Percentiles rank a stretch among this genome's conserved stretches.
Conservation (phyloP, 2,888 invertebrate genomes). For the Andrena camellia region DNA sequence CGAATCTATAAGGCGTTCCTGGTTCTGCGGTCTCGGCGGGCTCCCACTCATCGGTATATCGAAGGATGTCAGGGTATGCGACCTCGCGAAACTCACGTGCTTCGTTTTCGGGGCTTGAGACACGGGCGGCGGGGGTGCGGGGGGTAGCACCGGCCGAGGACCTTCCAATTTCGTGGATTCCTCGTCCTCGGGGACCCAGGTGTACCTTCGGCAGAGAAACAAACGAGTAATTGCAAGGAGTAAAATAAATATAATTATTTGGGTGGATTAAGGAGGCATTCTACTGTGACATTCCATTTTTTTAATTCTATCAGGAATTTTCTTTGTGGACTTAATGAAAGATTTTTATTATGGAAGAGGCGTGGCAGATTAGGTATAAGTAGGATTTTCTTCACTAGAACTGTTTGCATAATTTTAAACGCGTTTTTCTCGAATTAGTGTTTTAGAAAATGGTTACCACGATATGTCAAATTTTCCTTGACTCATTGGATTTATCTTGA, state of each 20-base stretch:
- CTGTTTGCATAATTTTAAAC: too few species aligned
- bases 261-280: neutral
- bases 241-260: neutral
- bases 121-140: constrained; percentile 86
- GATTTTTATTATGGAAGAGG: too few species aligned
- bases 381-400: too few species aligned
- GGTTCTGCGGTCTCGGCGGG: constrained; percentile 85
- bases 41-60: constrained; percentile 87
- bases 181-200: constrained; percentile 93
- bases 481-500: too few species aligned
- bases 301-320: too few species aligned
- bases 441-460: too few species aligned
- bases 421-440: too few species aligned
- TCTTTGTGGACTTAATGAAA: too few species aligned
- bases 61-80: constrained; percentile 94
- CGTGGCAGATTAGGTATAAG: too few species aligned
- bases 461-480: too few species aligned
- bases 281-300: too few species aligned
- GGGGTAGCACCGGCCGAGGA: constrained; percentile 86
- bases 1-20: constrained; percentile 84
- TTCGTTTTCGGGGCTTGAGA: constrained; percentile 92
- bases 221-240: neutral
- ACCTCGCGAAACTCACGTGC: constrained; percentile 96
- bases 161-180: constrained; percentile 90
- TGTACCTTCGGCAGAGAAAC: constrained; percentile 85